A percentile compares a stretch with the other conserved stretches of the same genome.
Conservation (phyloP, 2,113 vertebrate genomes). For the Brachionichthys hirsutus region DNA sequence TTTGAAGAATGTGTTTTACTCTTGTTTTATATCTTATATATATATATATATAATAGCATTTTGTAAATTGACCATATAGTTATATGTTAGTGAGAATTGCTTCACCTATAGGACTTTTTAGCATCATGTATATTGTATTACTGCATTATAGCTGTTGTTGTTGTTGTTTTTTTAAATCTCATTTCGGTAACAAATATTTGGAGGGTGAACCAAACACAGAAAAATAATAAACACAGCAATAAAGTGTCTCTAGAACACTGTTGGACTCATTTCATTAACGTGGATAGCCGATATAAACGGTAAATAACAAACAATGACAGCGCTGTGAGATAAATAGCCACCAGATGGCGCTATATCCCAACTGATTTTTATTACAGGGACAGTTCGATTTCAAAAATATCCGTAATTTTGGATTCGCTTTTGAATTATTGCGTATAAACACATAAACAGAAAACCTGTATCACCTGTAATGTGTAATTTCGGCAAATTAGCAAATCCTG, state of each 20-base stretch:
- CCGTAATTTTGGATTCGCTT: no score
- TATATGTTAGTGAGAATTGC: slow-evolving; percentile 64
- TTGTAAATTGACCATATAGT: slow-evolving; percentile 81
- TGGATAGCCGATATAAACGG: no score
- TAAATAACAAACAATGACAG: background rate
- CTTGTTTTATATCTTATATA: slow-evolving; percentile 75
- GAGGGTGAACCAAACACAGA: slow-evolving; percentile 82
- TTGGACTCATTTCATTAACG: background rate
- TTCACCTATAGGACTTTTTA: slow-evolving; percentile 71
- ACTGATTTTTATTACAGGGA: background rate
- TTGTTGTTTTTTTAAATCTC: slow-evolving; percentile 79
- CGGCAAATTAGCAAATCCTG: no score
- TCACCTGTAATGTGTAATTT: no score
- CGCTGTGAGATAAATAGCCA: slow-evolving; percentile 22
- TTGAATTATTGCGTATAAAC: no score
- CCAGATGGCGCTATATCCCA: slow-evolving; percentile 27
- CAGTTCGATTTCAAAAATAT: background rate
- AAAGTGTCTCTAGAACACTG: slow-evolving; percentile 69
- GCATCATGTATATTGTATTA: slow-evolving; percentile 79
- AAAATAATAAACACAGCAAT: slow-evolving; percentile 80
- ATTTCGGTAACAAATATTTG: slow-evolving; percentile 75
- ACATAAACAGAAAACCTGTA: no score
- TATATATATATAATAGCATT: slow-evolving; percentile 66
- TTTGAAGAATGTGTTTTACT: slow-evolving; percentile 72
- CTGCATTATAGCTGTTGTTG: slow-evolving; percentile 76